Evolutionary conservation across 2,888 invertebrate genomes (phyloP).

Genomic region (Drosophila birchii): DNA sequence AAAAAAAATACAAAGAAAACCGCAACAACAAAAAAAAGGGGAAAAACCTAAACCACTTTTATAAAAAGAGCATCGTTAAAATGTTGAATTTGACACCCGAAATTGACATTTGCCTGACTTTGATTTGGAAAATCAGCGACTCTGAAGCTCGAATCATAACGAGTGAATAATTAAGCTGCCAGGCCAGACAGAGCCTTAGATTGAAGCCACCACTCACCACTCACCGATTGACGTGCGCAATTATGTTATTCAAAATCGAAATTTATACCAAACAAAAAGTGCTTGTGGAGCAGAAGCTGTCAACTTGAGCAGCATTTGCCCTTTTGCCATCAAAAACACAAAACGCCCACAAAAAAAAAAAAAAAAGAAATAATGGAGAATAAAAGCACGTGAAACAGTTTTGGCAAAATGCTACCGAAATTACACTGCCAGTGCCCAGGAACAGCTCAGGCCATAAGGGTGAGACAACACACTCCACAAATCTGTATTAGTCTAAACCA

Average conservation of each 20-base stretch:
- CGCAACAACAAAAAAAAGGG: constrained; percentile 7
- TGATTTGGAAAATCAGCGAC: constrained; percentile 49
- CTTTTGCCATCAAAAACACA: constrained; percentile 54
- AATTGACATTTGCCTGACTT: constrained; percentile 58
- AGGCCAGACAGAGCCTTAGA: constrained; percentile 35
- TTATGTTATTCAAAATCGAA: constrained; percentile 63
- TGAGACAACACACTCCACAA: constrained; percentile 9
- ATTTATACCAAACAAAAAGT: constrained; percentile 23
- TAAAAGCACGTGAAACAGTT: constrained; percentile 41
- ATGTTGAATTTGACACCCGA: constrained; percentile 40
- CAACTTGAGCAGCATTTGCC: constrained; percentile 62
- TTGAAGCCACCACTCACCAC: constrained; percentile 42
- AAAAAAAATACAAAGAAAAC: constrained; percentile 26
- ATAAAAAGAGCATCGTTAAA: constrained; percentile 40
- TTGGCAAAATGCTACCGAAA: constrained; percentile 51
- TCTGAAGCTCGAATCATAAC: constrained; percentile 11
- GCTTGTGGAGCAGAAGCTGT: constrained; percentile 38
- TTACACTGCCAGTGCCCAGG: not conserved
- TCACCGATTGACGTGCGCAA: constrained; percentile 69
- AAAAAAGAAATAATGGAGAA: constrained; percentile 35
- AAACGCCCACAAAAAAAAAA: too few species aligned
- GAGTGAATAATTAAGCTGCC: constrained; percentile 71
- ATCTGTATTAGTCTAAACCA: constrained; percentile 59
- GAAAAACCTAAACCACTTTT: constrained; percentile 32
- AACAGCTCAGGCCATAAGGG: constrained; percentile 3